Base-by-base conservation (phyloP, 1,140 invertebrate genomes). In the Hetaerina americana region DNA sequence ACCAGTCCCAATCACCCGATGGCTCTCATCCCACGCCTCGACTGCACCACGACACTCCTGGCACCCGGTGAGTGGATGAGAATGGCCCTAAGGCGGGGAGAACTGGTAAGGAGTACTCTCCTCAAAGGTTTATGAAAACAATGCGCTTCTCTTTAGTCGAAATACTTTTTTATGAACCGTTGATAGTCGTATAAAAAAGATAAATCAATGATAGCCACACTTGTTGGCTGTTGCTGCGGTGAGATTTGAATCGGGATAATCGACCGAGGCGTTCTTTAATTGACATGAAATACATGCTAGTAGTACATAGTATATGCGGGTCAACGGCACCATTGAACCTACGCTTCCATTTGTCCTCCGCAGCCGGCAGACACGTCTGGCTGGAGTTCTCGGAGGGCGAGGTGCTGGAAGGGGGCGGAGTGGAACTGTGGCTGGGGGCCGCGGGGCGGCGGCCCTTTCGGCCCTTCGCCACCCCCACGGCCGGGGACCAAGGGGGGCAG, bases 1-100 rank as follows among this genome's bases (percentile, higher is more conserved):
- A 73, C 78, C 6, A 89, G 86, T 72, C 88, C 89, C 0, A 89
- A 90, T 78, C 91, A 88, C 78, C 89, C 89, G 0, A 76, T 87
- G 71, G 87, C 87, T 75, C 81, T 90, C 49, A 79, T 91, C 3
- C 82, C 87, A 0, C 81, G 84, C 72, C 77, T 91, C n/a, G 85
- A 90, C 76, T 92, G 90, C 76, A 83, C 85, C 8, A 85, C 87
- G 28, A 86, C 85, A 1, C 87, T 91, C 28, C 78, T 86, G 26
- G 88, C 89, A 22, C 87, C 88, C 22, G 78, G 82, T 82, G 74
- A 74, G n/a, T n/a, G n/a, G n/a, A n/a, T n/a, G n/a, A n/a, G n/a
- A n/a, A 75, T 70, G 28, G 22, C 22, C 26, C 28, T 24, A 27
- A 69, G 10, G 22, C 26, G 22, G 66, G 10, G n/a, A n/a, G n/a